Evolutionary conservation across 2,888 invertebrate species (phyloP).

Genomic region (Apotomis capreana): DNA sequence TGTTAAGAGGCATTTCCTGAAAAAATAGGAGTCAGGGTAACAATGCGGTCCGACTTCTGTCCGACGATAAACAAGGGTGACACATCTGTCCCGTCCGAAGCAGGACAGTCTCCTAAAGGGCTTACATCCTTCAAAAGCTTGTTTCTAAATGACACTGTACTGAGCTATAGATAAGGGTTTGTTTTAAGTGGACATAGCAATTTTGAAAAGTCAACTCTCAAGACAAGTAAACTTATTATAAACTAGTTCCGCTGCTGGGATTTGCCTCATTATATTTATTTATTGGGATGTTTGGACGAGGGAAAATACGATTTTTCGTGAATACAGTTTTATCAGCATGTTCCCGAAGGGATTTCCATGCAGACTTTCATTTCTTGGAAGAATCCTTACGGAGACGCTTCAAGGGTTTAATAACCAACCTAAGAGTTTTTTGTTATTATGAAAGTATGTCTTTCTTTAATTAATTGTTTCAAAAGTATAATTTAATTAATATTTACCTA

Average conservation of each 20-base stretch:
- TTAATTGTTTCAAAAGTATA: too few relatives aligned
- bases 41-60: background rate
- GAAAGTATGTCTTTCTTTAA: too few relatives aligned
- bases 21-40: conserved; percentile 1
- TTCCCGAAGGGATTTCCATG: too few relatives aligned
- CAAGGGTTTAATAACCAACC: too few relatives aligned
- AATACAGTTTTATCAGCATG: background rate
- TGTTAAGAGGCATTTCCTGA: background rate
- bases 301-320: background rate
- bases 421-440: too few relatives aligned
- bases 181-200: too few relatives aligned
- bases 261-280: background rate
- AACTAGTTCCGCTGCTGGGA: background rate
- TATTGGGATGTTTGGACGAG: background rate
- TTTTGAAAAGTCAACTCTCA: too few relatives aligned
- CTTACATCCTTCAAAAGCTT: background rate
- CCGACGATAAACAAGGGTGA: conserved; percentile 1
- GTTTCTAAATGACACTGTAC: background rate
- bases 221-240: background rate
- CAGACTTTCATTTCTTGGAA: too few relatives aligned
- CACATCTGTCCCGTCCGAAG: background rate
- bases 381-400: too few relatives aligned
- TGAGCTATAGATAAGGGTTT: background rate
- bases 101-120: background rate
- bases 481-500: too few relatives aligned